Percentiles rank a stretch among this genome's conserved stretches.
Evolutionary conservation across 1,140 invertebrate genomes (phyloP).

Genomic region (Lepidurus couesii): DNA sequence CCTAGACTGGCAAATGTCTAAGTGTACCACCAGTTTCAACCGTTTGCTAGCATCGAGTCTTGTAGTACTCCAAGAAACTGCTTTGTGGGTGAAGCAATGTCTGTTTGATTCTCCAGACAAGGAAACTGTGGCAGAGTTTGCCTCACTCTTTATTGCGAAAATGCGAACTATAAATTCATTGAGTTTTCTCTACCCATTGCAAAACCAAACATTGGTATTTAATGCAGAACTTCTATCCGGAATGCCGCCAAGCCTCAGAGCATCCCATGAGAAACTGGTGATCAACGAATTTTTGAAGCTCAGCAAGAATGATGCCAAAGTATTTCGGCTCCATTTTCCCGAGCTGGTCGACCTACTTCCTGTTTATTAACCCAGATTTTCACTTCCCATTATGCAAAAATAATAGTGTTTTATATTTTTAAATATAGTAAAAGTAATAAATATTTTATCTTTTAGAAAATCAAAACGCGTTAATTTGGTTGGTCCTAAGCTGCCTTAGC

Average conservation of each 20-base stretch:
- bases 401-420: too few relatives aligned
- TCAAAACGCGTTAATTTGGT: neutral
- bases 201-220: neutral
- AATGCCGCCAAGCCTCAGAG: neutral
- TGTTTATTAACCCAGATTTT: neutral
- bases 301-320: neutral
- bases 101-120: neutral
- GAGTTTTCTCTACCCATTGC: neutral
- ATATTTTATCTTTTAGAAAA: too few relatives aligned
- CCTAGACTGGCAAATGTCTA: neutral
- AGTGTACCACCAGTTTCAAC: neutral
- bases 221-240: neutral
- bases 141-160: neutral
- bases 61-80: neutral
- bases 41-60: neutral
- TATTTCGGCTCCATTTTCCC: neutral
- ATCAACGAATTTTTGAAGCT: neutral
- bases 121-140: neutral
- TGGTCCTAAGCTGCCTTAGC: slow-evolving; percentile 16
- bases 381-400: too few relatives aligned
- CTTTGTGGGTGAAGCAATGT: neutral
- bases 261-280: neutral
- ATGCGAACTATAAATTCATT: neutral
- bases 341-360: neutral
- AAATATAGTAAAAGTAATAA: too few relatives aligned